Percentiles rank a stretch among this genome's conserved stretches.
Evolutionary conservation across 1,140 invertebrate species (phyloP).

Genomic region (Oedothorax gibbosus): DNA sequence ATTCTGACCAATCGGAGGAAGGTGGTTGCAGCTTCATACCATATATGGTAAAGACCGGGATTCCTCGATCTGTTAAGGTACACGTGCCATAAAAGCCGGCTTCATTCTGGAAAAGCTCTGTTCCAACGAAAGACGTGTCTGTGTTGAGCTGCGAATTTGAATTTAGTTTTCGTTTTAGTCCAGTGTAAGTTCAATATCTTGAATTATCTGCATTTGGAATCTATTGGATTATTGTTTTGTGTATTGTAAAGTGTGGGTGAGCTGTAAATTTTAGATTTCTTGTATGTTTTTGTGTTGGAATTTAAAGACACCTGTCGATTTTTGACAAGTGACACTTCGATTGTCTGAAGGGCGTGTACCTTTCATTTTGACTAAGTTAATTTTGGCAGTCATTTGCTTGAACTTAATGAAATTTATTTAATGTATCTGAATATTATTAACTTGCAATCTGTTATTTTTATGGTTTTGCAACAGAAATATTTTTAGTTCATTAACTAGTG

Average conservation of each 20-base stretch:
- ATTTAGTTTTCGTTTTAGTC: slow-evolving; percentile 20
- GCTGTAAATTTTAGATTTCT: neutral
- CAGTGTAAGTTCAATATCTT: slow-evolving; percentile 37
- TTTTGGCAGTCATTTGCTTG: neutral
- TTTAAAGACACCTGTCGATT: neutral
- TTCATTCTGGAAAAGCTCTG: slow-evolving; percentile 28
- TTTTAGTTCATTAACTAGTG: too few relatives aligned
- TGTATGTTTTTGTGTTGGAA: neutral
- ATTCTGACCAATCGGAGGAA: slow-evolving; percentile 42
- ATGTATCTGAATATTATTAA: too few relatives aligned
- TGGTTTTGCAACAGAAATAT: too few relatives aligned
- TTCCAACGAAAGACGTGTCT: slow-evolving; percentile 16
- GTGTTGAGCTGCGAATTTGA: slow-evolving; percentile 15
- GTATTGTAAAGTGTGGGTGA: slow-evolving; percentile 31
- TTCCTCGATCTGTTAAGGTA: slow-evolving; percentile 33
- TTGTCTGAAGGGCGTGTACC: slow-evolving; percentile 31
- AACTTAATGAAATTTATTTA: neutral
- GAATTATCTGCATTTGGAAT: slow-evolving; percentile 46
- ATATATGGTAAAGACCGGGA: slow-evolving; percentile 54
- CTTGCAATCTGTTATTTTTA: too few relatives aligned
- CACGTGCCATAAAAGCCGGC: slow-evolving; percentile 60
- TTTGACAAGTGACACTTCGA: slow-evolving; percentile 9
- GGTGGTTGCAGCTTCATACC: slow-evolving; percentile 53
- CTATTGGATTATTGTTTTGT: slow-evolving; percentile 21
- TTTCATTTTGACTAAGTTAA: neutral